phyloP scores from a whole-genome alignment of 35 echinoderm and acorn worm species.

The Diadema setosum region DNA sequence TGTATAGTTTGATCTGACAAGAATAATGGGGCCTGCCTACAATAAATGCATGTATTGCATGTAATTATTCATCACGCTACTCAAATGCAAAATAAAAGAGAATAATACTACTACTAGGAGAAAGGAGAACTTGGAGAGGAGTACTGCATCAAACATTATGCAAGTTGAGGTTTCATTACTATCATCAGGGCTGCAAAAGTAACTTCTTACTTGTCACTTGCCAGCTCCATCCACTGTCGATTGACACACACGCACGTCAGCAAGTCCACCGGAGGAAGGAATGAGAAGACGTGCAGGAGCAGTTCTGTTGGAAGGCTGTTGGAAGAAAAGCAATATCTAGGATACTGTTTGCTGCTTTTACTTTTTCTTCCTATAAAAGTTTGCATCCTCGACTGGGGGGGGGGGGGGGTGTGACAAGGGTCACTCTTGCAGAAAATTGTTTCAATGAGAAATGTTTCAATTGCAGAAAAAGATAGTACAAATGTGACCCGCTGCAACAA shows the following conservation, averaged over 20 bases:
- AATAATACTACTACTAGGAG: no score
- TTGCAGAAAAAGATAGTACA: neutral
- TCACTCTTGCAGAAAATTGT: no score
- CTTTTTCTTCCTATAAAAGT: neutral
- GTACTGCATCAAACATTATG: no score
- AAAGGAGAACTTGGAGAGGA: no score
- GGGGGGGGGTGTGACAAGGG: neutral
- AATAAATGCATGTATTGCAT: no score
- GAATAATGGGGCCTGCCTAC: no score
- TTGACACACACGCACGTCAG: slow-evolving; percentile 36
- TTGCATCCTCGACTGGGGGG: neutral
- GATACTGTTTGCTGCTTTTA: neutral
- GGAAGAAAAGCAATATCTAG: neutral
- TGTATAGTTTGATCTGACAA: no score
- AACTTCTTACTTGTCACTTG: slow-evolving; percentile 69
- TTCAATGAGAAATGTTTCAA: no score
- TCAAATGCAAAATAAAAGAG: no score
- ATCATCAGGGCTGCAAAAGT: no score
- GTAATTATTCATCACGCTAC: no score
- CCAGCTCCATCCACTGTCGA: slow-evolving; percentile 40
- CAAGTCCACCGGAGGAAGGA: slow-evolving; percentile 28
- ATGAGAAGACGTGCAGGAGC: slow-evolving; percentile 28
- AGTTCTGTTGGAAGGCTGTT: slow-evolving; percentile 45
- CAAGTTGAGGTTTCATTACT: no score
- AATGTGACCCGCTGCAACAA: neutral